phyloP scores from a whole-genome alignment of 2,113 vertebrate genomes.

The Isichthys henryi region DNA sequence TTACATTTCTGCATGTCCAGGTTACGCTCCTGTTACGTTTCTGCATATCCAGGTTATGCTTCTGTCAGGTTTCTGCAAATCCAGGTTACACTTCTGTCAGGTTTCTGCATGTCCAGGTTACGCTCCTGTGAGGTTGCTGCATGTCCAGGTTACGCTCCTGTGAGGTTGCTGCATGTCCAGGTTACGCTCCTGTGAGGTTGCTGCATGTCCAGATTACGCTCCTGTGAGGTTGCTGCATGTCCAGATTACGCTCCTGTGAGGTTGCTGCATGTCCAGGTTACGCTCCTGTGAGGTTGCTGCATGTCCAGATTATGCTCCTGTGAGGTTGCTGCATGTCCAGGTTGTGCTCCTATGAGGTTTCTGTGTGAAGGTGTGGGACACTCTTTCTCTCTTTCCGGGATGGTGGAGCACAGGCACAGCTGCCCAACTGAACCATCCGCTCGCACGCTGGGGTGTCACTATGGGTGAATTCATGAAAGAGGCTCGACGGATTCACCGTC shows the following conservation, averaged over 20 bases:
- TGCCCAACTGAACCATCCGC: not conserved
- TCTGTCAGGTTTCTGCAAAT: not conserved
- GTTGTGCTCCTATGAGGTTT: not conserved
- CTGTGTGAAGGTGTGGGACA: not conserved
- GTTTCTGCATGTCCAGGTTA: not conserved
- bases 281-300: not conserved
- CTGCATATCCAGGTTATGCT: not conserved
- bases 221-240: not conserved
- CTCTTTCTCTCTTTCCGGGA: not conserved
- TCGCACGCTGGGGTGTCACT: not conserved
- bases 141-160: not conserved
- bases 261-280: not conserved
- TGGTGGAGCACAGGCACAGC: not conserved
- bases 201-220: not conserved
- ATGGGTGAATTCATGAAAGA: not conserved
- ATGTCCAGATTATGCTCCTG: not conserved
- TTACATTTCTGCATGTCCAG: not conserved
- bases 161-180: not conserved
- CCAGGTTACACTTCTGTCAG: not conserved
- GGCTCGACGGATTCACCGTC: not conserved
- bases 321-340: not conserved
- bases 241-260: not conserved
- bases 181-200: not conserved
- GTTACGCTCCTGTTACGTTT: not conserved
- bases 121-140: not conserved